Conservation (phyloP, 2,888 invertebrate genomes). For the Dendrolimus houi region DNA sequence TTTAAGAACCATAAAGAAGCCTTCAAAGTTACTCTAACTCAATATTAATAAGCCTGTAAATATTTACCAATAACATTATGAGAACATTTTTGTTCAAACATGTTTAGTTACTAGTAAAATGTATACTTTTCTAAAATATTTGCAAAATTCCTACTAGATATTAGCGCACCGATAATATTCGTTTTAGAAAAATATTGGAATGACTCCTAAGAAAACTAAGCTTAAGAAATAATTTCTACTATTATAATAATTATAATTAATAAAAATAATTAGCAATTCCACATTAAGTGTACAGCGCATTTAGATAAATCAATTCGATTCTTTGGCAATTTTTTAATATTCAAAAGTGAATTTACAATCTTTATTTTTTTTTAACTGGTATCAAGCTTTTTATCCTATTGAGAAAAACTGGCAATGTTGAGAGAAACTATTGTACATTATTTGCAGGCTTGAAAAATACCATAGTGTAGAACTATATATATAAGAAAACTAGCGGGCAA, state of each 20-base stretch:
- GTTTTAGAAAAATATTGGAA: conserved; percentile 68
- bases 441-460: conserved; percentile 22
- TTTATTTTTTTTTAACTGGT: conserved; percentile 45
- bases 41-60: too few species aligned
- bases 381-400: conserved; percentile 59
- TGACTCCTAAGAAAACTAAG: conserved; percentile 44
- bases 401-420: conserved; percentile 60
- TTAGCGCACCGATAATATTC: conserved; percentile 53
- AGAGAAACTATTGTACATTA: conserved; percentile 50
- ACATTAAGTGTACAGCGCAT: conserved; percentile 29
- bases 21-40: too few species aligned
- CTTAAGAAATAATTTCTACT: conserved; percentile 36
- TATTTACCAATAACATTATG: too few species aligned
- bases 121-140: too few species aligned
- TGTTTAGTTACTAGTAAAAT: too few species aligned
- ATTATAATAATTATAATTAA: conserved; percentile 19
- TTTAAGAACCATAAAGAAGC: too few species aligned
- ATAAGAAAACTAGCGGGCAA: neutral
- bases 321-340: conserved; percentile 69
- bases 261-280: conserved; percentile 45
- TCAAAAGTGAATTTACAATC: conserved; percentile 75
- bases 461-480: neutral
- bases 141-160: too few species aligned
- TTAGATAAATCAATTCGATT: conserved; percentile 56
- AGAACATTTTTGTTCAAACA: too few species aligned